Evolutionary conservation across 1,140 invertebrate genomes (phyloP), one percentile per base, ranked within the genome.

Genomic region (Lysiphlebus fabarum): DNA sequence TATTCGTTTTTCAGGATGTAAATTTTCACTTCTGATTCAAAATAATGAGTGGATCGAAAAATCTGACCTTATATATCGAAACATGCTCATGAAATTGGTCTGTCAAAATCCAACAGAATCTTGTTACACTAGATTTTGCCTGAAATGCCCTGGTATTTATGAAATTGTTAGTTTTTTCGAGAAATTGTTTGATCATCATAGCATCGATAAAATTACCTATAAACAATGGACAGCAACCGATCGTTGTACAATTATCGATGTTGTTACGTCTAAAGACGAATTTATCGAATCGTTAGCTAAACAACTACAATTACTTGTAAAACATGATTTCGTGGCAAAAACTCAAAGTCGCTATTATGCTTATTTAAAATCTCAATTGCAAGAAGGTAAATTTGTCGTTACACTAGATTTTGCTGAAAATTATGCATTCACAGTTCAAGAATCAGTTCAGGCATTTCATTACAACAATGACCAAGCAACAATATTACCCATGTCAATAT

Each of bases 331-430:
- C 48, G 62, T 69, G 14, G 55, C 67, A 33, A 66, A 67, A 53
- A 34, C 7, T 5, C 50, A 41, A 40, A 37, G 36, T 6, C 26
- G 7, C 33, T n/a, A n/a, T 6, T 53, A 11, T 9, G 36, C 8
- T n/a, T 2, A 53, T 4, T 7, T 40, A 5, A 53, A 53, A 26
- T 62, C 37, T 59, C 63, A 56, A 36, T 38, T 67, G 33, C 42
- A 56, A 62, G 26, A 57, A n/a, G 50, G 14, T 34, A 57, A 65
- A 50, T 59, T 63, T 57, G 41, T 65, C 12, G 55, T 61, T 4
- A 9, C 61, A 26, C 59, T 65, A 14, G 70, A 75, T 62, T 74
- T 73, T 65, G 65, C 69, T 43, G 64, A 75, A 66, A 74, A 74
- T 58, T 75, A 65, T 63, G 56, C 65, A 33, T 73, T 69, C 51